Percentiles rank a stretch among this genome's conserved stretches.
Evolutionary conservation across 2,888 invertebrate genomes (phyloP).

Genomic region (Idaea aversata): DNA sequence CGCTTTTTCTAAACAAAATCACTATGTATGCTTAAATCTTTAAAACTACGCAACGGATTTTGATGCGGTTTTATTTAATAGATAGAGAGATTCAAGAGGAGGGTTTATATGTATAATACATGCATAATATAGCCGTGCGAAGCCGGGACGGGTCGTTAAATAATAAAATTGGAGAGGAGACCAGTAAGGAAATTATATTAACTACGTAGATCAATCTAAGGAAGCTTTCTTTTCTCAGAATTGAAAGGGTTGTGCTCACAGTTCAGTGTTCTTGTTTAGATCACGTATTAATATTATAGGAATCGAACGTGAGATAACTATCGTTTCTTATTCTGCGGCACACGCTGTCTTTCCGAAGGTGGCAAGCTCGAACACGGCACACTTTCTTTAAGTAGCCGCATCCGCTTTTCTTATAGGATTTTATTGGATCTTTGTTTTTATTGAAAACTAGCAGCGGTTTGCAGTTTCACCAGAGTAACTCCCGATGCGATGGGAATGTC

Average conservation of each 20-base stretch:
- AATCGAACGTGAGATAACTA: constrained; percentile 54
- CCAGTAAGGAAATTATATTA: no score
- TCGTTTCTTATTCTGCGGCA: constrained; percentile 41
- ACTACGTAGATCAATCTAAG: not conserved
- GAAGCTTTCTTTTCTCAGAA: not conserved
- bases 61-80: no score
- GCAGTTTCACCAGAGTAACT: no score
- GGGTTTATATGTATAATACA: no score
- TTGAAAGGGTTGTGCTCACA: not conserved
- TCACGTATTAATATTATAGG: constrained; percentile 40
- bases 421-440: constrained; percentile 48
- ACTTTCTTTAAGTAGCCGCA: constrained; percentile 67
- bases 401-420: constrained; percentile 59
- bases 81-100: no score
- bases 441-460: no score
- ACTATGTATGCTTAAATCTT: no score
- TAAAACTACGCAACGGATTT: no score
- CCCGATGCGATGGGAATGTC: no score
- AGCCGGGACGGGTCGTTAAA: no score
- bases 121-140: no score
- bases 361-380: constrained; percentile 53
- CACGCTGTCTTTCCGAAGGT: constrained; percentile 47
- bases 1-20: no score
- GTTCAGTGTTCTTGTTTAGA: constrained; percentile 14
- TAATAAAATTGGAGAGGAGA: not conserved